Conservation (phyloP, 2,888 invertebrate species). For the Baccha elongata region DNA sequence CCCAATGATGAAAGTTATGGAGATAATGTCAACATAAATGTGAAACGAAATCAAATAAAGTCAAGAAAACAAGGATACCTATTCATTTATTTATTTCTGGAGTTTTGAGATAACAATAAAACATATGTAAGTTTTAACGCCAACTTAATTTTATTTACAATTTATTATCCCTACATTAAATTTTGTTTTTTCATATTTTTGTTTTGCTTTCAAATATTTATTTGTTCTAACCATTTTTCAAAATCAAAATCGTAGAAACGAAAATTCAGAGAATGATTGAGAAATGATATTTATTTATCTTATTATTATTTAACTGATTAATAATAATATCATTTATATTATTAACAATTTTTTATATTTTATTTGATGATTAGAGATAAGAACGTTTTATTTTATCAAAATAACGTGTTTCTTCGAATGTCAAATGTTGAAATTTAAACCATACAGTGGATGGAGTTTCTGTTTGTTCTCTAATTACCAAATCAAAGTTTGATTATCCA, state of each 20-base stretch:
- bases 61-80: constrained; percentile 7
- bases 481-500: no score
- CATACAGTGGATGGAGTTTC: no score
- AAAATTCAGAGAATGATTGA: constrained; percentile 71
- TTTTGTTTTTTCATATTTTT: background rate
- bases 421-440: no score
- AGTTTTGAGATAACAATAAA: constrained; percentile 34
- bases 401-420: no score
- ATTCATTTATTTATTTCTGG: constrained; percentile 26
- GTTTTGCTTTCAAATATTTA: background rate
- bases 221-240: constrained; percentile 54
- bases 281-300: constrained; percentile 49
- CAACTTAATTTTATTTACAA: background rate
- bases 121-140: constrained; percentile 18
- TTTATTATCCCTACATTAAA: background rate
- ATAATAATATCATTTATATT: background rate
- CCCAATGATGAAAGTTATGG: constrained; percentile 32
- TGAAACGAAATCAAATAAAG: constrained; percentile 20
- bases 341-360: background rate
- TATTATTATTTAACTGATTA: constrained; percentile 5
- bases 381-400: no score
- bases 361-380: no score
- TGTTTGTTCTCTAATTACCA: no score
- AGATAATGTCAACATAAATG: constrained; percentile 21
- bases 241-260: constrained; percentile 67